Evolutionary conservation across 1,140 invertebrate species (phyloP), one percentile per base, ranked within the genome.

Genomic region (Oncopodura yosiiana): DNA sequence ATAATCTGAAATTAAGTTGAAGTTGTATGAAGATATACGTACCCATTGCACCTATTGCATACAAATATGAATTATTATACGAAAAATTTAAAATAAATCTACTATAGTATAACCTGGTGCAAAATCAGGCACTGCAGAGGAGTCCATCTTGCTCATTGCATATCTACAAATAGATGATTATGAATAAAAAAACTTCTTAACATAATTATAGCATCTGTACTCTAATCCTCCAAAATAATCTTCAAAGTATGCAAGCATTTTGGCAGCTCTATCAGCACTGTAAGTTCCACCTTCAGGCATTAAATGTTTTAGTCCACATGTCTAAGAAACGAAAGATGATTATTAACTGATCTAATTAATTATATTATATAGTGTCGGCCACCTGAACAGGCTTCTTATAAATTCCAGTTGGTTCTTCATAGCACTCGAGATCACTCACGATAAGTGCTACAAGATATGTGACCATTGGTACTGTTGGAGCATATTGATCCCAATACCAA

Each of bases 141-240:
- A n/a, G n/a, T n/a, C n/a, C n/a, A n/a, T n/a, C n/a, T n/a, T n/a
- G n/a, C n/a, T n/a, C n/a, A n/a, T n/a, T n/a, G n/a, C n/a, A n/a
- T n/a, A n/a, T n/a, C n/a, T n/a, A n/a, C n/a, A n/a, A n/a, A n/a
- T n/a, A n/a, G n/a, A n/a, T n/a, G n/a, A n/a, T n/a, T n/a, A n/a
- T n/a, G n/a, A n/a, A n/a, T n/a, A n/a, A n/a, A n/a, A n/a, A n/a
- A n/a, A n/a, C n/a, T n/a, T n/a, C n/a, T n/a, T n/a, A n/a, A n/a
- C n/a, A n/a, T n/a, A n/a, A n/a, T n/a, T n/a, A n/a, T n/a, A n/a
- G n/a, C n/a, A n/a, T n/a, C n/a, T n/a, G n/a, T n/a, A n/a, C n/a
- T n/a, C n/a, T n/a, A n/a, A n/a, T n/a, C n/a, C n/a, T n/a, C n/a
- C 75, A 64, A 94, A 95, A 65, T 84, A 94, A 1, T 87, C 74